phyloP scores from a whole-genome alignment of 1,140 invertebrate genomes.

The Streblospio benedicti region DNA sequence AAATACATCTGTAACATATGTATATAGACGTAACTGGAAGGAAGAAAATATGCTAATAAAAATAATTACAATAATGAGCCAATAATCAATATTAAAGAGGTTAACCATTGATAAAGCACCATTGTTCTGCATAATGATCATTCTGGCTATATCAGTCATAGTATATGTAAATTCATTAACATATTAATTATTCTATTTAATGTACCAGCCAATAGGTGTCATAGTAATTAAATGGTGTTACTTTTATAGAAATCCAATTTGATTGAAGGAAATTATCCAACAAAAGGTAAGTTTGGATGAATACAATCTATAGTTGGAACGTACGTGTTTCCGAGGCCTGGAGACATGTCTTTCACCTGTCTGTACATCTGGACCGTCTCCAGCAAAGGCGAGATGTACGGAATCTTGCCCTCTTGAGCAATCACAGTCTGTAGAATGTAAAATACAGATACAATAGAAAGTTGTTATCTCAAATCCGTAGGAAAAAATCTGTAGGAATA shows the following conservation, averaged over 20 bases:
- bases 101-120: no score
- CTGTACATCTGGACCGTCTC: conserved; percentile 51
- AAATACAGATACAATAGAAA: no score
- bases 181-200: no score
- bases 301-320: not conserved
- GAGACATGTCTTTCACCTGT: conserved; percentile 46
- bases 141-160: no score
- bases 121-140: no score
- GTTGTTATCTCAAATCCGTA: no score
- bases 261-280: not conserved
- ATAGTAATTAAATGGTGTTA: not conserved
- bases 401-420: conserved; percentile 48
- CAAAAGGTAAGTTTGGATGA: not conserved
- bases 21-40: no score
- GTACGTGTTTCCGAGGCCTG: conserved; percentile 54
- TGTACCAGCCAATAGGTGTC: not conserved
- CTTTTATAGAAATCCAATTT: not conserved
- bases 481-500: no score
- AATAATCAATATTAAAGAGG: not conserved
- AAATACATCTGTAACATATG: no score
- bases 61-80: no score
- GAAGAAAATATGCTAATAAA: no score
- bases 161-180: no score
- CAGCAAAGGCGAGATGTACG: conserved; percentile 49
- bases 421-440: conserved; percentile 45